Conservation (phyloP, 2,113 vertebrate genomes). For the Pipa parva region DNA sequence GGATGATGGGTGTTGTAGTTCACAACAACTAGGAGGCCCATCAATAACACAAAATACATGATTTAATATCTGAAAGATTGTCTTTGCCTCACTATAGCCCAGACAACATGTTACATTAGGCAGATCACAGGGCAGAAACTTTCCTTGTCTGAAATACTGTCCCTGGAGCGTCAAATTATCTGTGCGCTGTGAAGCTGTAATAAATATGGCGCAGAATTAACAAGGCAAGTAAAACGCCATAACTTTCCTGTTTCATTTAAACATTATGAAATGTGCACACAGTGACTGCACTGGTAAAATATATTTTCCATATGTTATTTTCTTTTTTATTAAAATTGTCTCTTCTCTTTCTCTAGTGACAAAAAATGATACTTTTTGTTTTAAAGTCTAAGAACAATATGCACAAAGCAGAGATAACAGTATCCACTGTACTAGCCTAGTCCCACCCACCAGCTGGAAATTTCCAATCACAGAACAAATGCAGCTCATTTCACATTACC, state of each 20-base stretch:
- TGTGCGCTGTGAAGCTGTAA: too few species aligned
- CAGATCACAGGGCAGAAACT: too few species aligned
- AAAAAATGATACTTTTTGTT: conserved; percentile 49
- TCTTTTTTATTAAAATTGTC: conserved; percentile 60
- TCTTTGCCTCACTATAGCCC: too few species aligned
- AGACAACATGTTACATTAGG: too few species aligned
- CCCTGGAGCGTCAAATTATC: too few species aligned
- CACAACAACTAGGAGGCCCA: too few species aligned
- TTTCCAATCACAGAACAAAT: conserved; percentile 65
- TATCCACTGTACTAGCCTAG: conserved; percentile 78
- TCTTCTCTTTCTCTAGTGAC: conserved; percentile 53
- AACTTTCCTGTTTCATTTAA: conserved; percentile 38
- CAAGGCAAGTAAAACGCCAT: background rate
- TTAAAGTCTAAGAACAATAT: conserved; percentile 54
- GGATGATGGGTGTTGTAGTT: too few species aligned
- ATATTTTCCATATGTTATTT: conserved; percentile 54
- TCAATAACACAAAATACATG: too few species aligned
- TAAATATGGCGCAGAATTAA: too few species aligned
- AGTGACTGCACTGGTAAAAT: conserved; percentile 53
- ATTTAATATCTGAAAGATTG: too few species aligned
- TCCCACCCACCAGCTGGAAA: conserved; percentile 61
- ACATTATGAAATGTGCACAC: conserved; percentile 56
- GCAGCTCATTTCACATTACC: conserved; percentile 81
- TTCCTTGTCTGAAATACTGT: too few species aligned
- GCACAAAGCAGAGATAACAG: conserved; percentile 70